Conservation (phyloP, 1,140 invertebrate species). For the Heliconius hewitsoni region DNA sequence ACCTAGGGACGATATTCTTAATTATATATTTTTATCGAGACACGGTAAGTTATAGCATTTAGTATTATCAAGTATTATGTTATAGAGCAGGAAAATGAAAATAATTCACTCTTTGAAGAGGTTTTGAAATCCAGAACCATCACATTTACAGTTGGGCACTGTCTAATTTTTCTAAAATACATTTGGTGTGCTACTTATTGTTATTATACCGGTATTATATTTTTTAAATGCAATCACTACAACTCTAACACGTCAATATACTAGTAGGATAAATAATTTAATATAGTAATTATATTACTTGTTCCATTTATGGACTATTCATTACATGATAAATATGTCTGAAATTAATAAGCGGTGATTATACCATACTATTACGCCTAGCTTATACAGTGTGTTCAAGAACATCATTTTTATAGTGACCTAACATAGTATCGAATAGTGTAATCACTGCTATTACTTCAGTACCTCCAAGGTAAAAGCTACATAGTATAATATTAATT, state of each 20-base stretch:
- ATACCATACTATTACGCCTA: too few relatives aligned
- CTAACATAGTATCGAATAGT: too few relatives aligned
- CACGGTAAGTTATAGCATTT: too few relatives aligned
- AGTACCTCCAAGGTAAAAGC: neutral
- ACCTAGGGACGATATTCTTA: too few relatives aligned
- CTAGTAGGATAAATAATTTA: constrained; percentile 1
- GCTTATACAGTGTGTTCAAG: too few relatives aligned
- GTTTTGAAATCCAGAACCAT: too few relatives aligned
- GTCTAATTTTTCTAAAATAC: neutral
- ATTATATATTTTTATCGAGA: too few relatives aligned
- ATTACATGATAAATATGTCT: neutral
- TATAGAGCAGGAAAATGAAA: too few relatives aligned
- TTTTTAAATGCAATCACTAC: constrained; percentile 9
- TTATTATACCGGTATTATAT: neutral
- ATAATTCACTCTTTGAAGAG: too few relatives aligned
- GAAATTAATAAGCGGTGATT: neutral
- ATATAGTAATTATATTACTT: constrained; percentile 13
- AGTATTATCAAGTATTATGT: too few relatives aligned
- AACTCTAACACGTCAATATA: constrained; percentile 6
- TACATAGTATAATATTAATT: constrained; percentile 3
- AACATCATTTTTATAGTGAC: too few relatives aligned
- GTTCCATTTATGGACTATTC: constrained; percentile 7
- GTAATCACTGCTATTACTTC: neutral
- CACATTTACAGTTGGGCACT: too few relatives aligned
- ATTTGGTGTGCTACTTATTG: constrained; percentile 7